Percentiles rank a stretch among this genome's conserved stretches.
Evolutionary conservation across 2,888 invertebrate genomes (phyloP).

Genomic region (Trisateles emortualis): DNA sequence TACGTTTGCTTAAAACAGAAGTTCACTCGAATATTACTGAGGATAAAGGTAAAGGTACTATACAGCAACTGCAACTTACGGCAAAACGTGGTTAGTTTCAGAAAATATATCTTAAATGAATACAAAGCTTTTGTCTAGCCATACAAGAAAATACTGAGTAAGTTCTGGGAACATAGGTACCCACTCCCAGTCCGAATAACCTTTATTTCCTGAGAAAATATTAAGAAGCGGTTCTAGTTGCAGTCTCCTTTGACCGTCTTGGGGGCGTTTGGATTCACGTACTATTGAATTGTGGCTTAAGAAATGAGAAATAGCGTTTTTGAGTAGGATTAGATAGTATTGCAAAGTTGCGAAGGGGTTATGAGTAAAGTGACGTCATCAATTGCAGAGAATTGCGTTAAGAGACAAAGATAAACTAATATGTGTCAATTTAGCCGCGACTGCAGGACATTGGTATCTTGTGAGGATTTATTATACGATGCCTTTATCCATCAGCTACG

Average conservation of each 20-base stretch:
- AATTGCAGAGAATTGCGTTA: too few relatives aligned
- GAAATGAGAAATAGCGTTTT: conserved; percentile 20
- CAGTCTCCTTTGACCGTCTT: conserved; percentile 65
- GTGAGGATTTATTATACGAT: too few relatives aligned
- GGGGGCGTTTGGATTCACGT: conserved; percentile 58
- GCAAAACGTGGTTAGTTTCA: conserved; percentile 1
- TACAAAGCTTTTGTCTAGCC: conserved; percentile 12
- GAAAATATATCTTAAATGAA: conserved; percentile 1
- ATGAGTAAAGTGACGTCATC: too few relatives aligned
- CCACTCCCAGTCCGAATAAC: conserved; percentile 54
- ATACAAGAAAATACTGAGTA: conserved; percentile 26
- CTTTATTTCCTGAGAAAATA: conserved; percentile 64
- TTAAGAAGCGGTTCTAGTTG: conserved; percentile 46
- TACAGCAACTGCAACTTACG: neutral
- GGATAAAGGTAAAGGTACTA: neutral
- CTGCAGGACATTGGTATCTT: too few relatives aligned
- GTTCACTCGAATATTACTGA: neutral
- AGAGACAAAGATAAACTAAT: too few relatives aligned
- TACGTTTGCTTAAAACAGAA: neutral
- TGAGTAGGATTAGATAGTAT: too few relatives aligned
- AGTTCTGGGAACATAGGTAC: conserved; percentile 27
- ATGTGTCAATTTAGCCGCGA: too few relatives aligned
- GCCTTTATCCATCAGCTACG: too few relatives aligned
- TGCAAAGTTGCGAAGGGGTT: too few relatives aligned
- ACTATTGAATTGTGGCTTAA: conserved; percentile 31